phyloP scores from a whole-genome alignment of 2,888 invertebrate genomes.

The Anoncus sp. region DNA sequence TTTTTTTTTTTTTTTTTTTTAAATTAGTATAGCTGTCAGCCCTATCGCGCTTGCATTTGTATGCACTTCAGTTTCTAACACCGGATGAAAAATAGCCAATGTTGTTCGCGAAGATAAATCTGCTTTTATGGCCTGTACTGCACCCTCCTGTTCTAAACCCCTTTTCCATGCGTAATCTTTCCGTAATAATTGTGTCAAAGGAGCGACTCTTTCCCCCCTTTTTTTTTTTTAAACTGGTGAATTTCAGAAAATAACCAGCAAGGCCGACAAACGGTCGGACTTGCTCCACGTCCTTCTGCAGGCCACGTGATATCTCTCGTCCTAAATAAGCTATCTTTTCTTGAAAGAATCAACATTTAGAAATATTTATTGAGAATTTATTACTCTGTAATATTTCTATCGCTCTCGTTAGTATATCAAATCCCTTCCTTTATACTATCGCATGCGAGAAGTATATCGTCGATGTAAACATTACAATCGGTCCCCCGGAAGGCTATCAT shows the following conservation, averaged over 20 bases:
- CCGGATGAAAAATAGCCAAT: no score
- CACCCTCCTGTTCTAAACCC: not conserved
- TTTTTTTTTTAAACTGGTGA: no score
- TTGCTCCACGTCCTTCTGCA: slow-evolving; percentile 21
- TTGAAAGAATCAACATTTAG: slow-evolving; percentile 66
- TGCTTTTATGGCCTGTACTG: slow-evolving; percentile 22
- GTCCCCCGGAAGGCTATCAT: slow-evolving; percentile 62
- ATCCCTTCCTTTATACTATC: slow-evolving; percentile 61
- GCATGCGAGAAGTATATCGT: slow-evolving; percentile 68
- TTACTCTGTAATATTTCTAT: slow-evolving; percentile 51
- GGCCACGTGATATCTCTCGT: slow-evolving; percentile 39
- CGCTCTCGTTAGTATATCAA: slow-evolving; percentile 63
- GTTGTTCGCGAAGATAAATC: slow-evolving; percentile 16
- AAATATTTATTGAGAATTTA: slow-evolving; percentile 70
- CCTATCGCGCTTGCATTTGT: no score
- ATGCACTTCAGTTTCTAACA: no score
- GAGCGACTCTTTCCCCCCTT: no score
- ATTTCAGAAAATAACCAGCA: slow-evolving; percentile 23
- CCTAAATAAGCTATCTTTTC: slow-evolving; percentile 52
- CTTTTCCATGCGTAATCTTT: slow-evolving; percentile 15
- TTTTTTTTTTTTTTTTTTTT: no score
- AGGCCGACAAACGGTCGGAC: slow-evolving; percentile 28
- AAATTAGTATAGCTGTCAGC: no score
- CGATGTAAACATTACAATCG: slow-evolving; percentile 66
- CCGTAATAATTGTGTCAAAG: slow-evolving; percentile 6